A percentile compares a stretch with the other conserved stretches of the same genome.
These are phyloP conservation scores for Entomyzon cyanotis DNA, from an alignment of 2,113 vertebrate species.

Conservation along the genomic window DNA sequence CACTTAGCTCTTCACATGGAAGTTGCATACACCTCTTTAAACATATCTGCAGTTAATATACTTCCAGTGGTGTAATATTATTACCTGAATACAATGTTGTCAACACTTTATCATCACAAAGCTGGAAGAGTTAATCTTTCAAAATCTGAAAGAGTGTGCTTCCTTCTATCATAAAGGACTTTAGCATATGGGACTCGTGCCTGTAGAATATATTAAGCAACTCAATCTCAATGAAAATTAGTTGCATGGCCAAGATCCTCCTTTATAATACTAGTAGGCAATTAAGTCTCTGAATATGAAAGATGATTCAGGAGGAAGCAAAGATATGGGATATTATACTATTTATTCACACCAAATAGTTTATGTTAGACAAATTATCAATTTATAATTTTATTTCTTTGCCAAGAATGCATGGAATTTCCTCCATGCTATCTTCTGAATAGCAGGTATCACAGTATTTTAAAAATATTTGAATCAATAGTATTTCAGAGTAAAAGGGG, in stretches of 20 bases:
- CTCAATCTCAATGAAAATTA: neutral
- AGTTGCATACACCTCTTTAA: neutral
- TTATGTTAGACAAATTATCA: neutral
- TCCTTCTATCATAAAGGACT: neutral
- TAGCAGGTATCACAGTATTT: neutral
- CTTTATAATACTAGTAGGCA: neutral
- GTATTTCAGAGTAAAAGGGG: neutral
- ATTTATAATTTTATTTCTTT: neutral
- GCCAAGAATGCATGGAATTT: neutral
- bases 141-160: neutral
- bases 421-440: neutral
- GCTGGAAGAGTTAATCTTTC: neutral
- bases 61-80: neutral
- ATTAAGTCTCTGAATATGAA: neutral
- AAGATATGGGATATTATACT: neutral
- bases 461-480: neutral
- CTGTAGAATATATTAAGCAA: neutral
- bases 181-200: neutral
- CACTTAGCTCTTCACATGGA: neutral
- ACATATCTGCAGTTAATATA: neutral
- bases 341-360: neutral
- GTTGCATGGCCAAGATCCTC: neutral
- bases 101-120: neutral
- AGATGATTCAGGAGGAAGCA: neutral
- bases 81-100: neutral